Evolutionary conservation across 2,888 invertebrate genomes (phyloP), one percentile per base, ranked within the genome.

Genomic region (Fragum fragum): DNA sequence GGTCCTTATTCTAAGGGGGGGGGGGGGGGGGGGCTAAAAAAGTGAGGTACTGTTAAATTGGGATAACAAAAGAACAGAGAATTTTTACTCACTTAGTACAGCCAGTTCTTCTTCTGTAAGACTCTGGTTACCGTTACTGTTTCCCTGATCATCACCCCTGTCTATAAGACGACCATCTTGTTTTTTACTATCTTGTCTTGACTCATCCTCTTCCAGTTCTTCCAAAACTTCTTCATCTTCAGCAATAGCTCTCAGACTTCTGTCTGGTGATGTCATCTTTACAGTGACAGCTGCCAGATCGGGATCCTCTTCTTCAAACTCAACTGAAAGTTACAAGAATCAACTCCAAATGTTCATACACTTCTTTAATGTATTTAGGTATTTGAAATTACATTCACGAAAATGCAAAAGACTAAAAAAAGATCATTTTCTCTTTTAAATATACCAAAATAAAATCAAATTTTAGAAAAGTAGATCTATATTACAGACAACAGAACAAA

Each of bases 171-270:
- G 59, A 1, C 57, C 39, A 9, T 85, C 81, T 16, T 28, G 69
- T 26, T 79, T 82, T 57, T 77, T 76, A 0, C 79, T 86, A 9
- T 74, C 79, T 21, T 39, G 21, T 1, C 18, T n/a, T 1, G 55
- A 57, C 9, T 78, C 70, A 23, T 81, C 83, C 23, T 84, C 81
- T 21, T 85, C 85, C 0, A 71, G 78, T 16, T 83, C 86, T 18
- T 89, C 90, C 11, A 79, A 29, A 18, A 86, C 88, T 77, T 92
- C 91, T 73, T 93, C 92, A 79, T 91, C 91, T 71, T 93, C 93
- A 5, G 90, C 87, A 23, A 93, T 93, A 53, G 90, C 90, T 29
- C 88, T 82, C 32, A 93, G 88, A 68, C 88, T 85, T 39, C 89
- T 85, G 70, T 91, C 92, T 7, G 90, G 86, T 14, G 88, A 88